phyloP scores from a whole-genome alignment of 2,888 invertebrate genomes.

The Nebria brevicollis region DNA sequence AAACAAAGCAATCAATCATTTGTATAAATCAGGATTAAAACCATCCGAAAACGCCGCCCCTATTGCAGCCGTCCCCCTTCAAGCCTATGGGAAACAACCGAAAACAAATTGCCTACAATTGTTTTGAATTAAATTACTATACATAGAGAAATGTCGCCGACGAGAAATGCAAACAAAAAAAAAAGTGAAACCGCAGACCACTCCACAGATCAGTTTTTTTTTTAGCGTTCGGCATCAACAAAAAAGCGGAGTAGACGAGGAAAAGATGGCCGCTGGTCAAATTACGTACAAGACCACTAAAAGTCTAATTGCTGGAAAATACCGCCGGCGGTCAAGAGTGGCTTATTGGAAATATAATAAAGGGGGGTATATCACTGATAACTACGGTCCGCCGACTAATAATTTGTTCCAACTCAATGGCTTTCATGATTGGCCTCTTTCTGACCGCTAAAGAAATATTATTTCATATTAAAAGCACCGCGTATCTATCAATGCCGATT shows the following conservation, averaged over 20 bases:
- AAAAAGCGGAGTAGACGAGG: background rate
- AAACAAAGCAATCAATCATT: background rate
- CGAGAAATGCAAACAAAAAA: background rate
- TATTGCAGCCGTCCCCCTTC: background rate
- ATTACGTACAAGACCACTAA: background rate
- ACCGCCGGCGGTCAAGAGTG: constrained; percentile 11
- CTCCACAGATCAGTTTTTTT: background rate
- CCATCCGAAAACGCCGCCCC: background rate
- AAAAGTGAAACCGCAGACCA: background rate
- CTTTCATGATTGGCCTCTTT: background rate
- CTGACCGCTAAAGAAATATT: background rate
- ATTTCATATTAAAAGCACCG: too few relatives aligned
- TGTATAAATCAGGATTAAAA: background rate
- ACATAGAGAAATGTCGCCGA: too few relatives aligned
- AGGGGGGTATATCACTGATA: background rate
- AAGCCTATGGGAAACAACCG: too few relatives aligned
- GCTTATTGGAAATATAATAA: constrained; percentile 44
- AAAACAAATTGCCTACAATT: background rate
- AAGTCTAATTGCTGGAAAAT: constrained; percentile 46
- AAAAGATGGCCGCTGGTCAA: background rate
- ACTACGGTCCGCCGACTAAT: background rate
- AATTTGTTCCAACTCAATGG: background rate
- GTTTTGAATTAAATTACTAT: background rate
- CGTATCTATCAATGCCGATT: too few relatives aligned
- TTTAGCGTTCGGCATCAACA: background rate